A percentile compares a stretch with the other conserved stretches of the same genome.
These are phyloP conservation scores for Bhutanitis thaidina DNA, from an alignment of 2,888 invertebrate species.

Conservation along the genomic window DNA sequence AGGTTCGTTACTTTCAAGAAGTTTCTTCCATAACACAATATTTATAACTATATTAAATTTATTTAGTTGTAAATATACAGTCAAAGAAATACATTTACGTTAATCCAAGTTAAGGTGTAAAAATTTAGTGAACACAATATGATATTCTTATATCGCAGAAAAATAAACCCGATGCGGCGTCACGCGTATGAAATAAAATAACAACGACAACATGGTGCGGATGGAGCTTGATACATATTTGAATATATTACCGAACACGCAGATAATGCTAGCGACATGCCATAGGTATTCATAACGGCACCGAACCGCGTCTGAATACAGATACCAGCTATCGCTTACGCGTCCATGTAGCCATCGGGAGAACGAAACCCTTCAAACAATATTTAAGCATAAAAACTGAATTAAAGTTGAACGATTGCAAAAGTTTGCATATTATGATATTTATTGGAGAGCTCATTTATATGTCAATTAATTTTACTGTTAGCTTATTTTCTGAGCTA, in stretches of 20 bases:
- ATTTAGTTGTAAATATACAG: no score
- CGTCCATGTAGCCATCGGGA: conserved; percentile 10
- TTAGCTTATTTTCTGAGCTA: background rate
- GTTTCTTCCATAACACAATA: no score
- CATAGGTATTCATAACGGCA: conserved; percentile 74
- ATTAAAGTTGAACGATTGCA: conserved; percentile 14
- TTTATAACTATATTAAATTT: no score
- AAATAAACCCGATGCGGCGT: conserved; percentile 64
- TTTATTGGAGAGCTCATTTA: conserved; percentile 37
- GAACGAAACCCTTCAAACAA: conserved; percentile 7
- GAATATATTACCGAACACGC: conserved; percentile 76
- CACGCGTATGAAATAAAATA: conserved; percentile 77
- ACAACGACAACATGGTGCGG: conserved; percentile 71
- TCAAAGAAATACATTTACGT: no score
- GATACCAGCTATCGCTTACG: conserved; percentile 36
- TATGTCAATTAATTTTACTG: conserved; percentile 32
- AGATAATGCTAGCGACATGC: conserved; percentile 68
- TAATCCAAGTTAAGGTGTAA: background rate
- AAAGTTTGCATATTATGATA: conserved; percentile 32
- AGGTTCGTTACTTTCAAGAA: no score
- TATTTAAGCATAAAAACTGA: conserved; percentile 13
- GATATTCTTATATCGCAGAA: conserved; percentile 56
- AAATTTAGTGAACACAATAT: conserved; percentile 35
- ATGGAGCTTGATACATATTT: conserved; percentile 78
- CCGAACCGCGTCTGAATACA: conserved; percentile 61